These are phyloP conservation scores for Geopemphigus sp. DNA, from an alignment of 1,140 invertebrate species.

Conservation along the genomic window DNA sequence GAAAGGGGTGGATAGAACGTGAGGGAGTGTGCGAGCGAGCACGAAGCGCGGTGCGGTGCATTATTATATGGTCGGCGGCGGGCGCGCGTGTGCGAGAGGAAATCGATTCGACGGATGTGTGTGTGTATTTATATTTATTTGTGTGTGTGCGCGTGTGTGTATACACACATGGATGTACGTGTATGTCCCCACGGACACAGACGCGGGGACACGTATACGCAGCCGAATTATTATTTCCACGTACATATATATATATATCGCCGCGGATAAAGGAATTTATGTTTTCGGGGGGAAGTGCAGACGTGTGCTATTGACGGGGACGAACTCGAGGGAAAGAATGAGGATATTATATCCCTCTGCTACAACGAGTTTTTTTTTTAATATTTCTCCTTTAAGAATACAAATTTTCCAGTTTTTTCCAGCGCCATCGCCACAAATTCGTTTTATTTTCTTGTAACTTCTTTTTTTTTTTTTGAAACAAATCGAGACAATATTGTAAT, in stretches of 20 bases:
- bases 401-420: too few species aligned
- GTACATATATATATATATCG: too few species aligned
- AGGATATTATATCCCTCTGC: too few species aligned
- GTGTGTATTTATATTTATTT: too few species aligned
- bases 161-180: not conserved
- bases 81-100: slow-evolving; percentile 38
- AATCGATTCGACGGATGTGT: slow-evolving; percentile 35
- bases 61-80: slow-evolving; percentile 1
- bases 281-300: not conserved
- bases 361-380: too few species aligned
- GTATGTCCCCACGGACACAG: not conserved
- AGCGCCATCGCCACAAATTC: too few species aligned
- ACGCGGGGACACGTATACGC: slow-evolving; percentile 25
- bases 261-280: not conserved
- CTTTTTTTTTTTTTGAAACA: too few species aligned
- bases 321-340: not conserved
- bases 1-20: not conserved
- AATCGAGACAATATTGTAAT: too few species aligned
- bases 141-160: not conserved
- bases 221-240: not conserved
- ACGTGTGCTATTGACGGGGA: too few species aligned
- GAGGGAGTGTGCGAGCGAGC: not conserved
- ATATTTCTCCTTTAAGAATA: too few species aligned
- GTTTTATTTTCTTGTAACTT: too few species aligned
- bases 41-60: not conserved